Evolutionary conservation across 2,888 invertebrate species (phyloP).

Genomic region (Baccha elongata): DNA sequence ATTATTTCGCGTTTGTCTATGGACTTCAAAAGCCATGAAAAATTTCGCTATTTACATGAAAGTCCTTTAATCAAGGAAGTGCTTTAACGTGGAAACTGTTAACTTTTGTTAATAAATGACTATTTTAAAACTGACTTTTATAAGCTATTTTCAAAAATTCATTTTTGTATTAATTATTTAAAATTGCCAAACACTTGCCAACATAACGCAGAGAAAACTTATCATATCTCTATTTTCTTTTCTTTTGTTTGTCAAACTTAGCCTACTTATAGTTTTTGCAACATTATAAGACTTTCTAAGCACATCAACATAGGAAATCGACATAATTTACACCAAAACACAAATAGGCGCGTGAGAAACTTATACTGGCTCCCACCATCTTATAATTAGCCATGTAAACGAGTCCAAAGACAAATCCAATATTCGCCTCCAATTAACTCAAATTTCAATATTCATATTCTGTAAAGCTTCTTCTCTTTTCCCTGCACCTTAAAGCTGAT

Average conservation of each 20-base stretch:
- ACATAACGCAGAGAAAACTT: no score
- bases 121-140: no score
- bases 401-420: conserved; percentile 26
- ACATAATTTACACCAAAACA: not conserved
- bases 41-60: no score
- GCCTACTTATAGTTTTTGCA: conserved; percentile 10
- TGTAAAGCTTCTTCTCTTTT: conserved; percentile 14
- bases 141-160: no score
- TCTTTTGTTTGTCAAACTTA: not conserved
- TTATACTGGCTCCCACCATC: conserved; percentile 24
- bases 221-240: no score
- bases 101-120: no score
- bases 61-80: no score
- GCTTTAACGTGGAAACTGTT: no score
- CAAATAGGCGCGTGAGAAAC: conserved; percentile 11
- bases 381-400: conserved; percentile 37
- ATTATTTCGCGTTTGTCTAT: no score
- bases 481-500: not conserved
- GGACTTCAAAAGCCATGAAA: no score
- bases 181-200: no score
- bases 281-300: conserved; percentile 24
- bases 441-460: conserved; percentile 62
- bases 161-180: no score
- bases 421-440: conserved; percentile 68
- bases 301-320: conserved; percentile 17